Evolutionary conservation across 2,113 vertebrate species (phyloP), one percentile per base, ranked within the genome.

Genomic region (Salvelinus namaycush): DNA sequence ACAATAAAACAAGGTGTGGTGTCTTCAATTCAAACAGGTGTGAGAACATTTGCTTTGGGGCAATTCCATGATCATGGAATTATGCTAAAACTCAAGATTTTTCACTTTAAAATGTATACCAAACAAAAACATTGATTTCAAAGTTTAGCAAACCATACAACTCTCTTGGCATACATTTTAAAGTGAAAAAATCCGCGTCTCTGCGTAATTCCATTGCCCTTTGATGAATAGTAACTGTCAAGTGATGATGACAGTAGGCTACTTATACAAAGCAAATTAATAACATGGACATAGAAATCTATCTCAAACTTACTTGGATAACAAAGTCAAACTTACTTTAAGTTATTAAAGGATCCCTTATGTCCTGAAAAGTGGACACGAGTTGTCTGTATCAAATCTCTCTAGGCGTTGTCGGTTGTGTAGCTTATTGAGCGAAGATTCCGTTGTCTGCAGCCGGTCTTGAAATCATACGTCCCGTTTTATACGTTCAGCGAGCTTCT

Each of bases 401-500:
- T 85, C 79, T 83, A 81, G 82, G 75, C 80, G 85, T 79, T 81
- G 82, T 85, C 85, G 81, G 72, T 57, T 70, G 69, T 87, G 77
- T 78, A 80, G 81, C 79, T 2, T 62, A 65, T 74, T 68, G 77
- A 77, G 78, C 81, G 78, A 83, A 80, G 89, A 87, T 57, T 78
- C 83, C 29, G 84, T 81, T 90, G 89, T 90, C 83, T 85, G 54
- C 84, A 70, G 84, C 87, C 90, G 91, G 92, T 89, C 86, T 90
- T 82, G 83, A 87, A 91, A 91, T 85, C 90, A 90, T 85, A 88
- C 91, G 88, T 90, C 91, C 81, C 77, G 92, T 89, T 93, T 95
- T 94, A 95, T 93, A 92, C 87, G 90, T 89, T 90, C 90, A 88
- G 90, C 84, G 87, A 92, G 87, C 91, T 92, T 94, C 88, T 92